Evolutionary conservation across 2,113 vertebrate species (phyloP).

Genomic region (Jacana jacana): DNA sequence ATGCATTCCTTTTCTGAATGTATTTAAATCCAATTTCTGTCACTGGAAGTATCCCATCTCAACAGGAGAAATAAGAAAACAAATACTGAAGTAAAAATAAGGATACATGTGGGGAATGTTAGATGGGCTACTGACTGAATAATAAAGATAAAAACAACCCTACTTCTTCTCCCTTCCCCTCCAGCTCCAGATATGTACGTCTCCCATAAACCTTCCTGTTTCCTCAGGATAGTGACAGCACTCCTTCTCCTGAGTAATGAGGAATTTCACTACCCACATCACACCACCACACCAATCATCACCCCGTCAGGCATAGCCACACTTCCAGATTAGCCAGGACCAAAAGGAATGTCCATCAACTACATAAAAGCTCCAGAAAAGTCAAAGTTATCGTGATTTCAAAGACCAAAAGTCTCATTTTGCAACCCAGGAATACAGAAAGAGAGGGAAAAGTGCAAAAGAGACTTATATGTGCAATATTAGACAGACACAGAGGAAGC

Average conservation of each 20-base stretch:
- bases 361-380: not conserved
- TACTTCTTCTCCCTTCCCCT: not conserved
- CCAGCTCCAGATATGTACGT: not conserved
- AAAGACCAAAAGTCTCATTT: not conserved
- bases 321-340: not conserved
- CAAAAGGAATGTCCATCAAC: not conserved
- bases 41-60: not conserved
- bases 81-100: not conserved
- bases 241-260: not conserved
- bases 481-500: not conserved
- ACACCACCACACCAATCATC: not conserved
- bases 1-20: not conserved
- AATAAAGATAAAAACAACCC: not conserved
- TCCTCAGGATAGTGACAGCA: not conserved
- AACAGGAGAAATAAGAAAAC: not conserved
- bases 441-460: not conserved
- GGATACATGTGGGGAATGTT: not conserved
- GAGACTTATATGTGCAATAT: not conserved
- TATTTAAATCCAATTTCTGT: not conserved
- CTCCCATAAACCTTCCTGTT: not conserved
- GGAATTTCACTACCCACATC: not conserved
- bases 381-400: not conserved
- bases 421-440: not conserved
- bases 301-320: fast-evolving
- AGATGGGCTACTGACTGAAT: not conserved